Conservation (phyloP, 2,888 invertebrate genomes). For the Lochmaea capreae region DNA sequence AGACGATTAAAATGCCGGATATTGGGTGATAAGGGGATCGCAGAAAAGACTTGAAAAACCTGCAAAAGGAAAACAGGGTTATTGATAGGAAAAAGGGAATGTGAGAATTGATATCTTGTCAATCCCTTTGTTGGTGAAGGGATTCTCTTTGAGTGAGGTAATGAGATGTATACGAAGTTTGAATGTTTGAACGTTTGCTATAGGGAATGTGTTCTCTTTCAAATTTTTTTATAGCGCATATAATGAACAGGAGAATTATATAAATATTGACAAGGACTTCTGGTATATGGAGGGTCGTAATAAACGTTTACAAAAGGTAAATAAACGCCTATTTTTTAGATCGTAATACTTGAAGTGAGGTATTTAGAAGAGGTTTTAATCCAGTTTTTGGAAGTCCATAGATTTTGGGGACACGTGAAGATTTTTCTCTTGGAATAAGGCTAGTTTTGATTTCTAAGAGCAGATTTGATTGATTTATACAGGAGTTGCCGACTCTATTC, state of each 20-base stretch:
- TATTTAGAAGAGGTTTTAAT: too few species aligned
- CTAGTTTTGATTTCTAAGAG: too few species aligned
- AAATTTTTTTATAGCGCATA: slow-evolving; percentile 26
- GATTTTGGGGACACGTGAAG: too few species aligned
- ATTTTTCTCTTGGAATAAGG: too few species aligned
- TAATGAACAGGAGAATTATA: slow-evolving; percentile 15
- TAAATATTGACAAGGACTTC: slow-evolving; percentile 32
- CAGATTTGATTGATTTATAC: too few species aligned
- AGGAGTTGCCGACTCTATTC: too few species aligned
- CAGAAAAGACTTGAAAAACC: slow-evolving; percentile 31
- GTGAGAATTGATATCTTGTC: slow-evolving; percentile 38
- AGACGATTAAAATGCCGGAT: slow-evolving; percentile 34
- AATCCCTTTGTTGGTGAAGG: slow-evolving; percentile 35
- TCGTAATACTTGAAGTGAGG: background rate
- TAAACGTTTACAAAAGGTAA: background rate
- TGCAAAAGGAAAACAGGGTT: slow-evolving; percentile 36
- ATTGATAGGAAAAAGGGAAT: slow-evolving; percentile 35
- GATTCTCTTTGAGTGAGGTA: slow-evolving; percentile 36
- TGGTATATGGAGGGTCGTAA: background rate
- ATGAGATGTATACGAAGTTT: slow-evolving; percentile 38
- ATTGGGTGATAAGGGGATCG: slow-evolving; percentile 32
- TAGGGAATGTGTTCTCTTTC: slow-evolving; percentile 9
- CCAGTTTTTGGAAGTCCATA: too few species aligned
- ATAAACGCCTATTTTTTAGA: background rate
- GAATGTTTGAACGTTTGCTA: slow-evolving; percentile 21